phyloP scores from a whole-genome alignment of 2,888 invertebrate genomes.

The Lingula anatina region DNA sequence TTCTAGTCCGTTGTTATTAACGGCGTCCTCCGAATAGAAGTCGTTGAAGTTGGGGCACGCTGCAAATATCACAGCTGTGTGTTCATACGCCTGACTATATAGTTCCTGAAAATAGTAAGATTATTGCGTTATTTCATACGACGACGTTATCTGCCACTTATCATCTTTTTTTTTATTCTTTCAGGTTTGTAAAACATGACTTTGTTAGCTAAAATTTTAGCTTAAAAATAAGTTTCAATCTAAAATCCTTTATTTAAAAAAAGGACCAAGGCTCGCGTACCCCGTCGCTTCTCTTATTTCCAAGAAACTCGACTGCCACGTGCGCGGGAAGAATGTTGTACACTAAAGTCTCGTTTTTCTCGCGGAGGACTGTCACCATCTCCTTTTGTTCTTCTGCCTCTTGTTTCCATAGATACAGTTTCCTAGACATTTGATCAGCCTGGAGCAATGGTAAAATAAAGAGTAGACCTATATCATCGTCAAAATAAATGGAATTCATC shows the following conservation, averaged over 20 bases:
- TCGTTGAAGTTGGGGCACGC: slow-evolving; percentile 89
- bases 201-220: neutral
- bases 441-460: slow-evolving; percentile 49
- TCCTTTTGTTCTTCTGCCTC: slow-evolving; percentile 84
- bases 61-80: slow-evolving; percentile 84
- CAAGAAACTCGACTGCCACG: slow-evolving; percentile 89
- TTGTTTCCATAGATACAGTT: slow-evolving; percentile 80
- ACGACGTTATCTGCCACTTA: too few species aligned
- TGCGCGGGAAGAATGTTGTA: slow-evolving; percentile 69
- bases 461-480: neutral
- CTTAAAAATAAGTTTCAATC: too few species aligned
- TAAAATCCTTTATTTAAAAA: too few species aligned
- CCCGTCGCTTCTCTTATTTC: slow-evolving; percentile 50
- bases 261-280: too few species aligned
- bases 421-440: slow-evolving; percentile 77
- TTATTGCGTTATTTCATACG: slow-evolving; percentile 10
- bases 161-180: too few species aligned
- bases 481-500: neutral
- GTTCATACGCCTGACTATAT: slow-evolving; percentile 84
- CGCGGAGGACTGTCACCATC: slow-evolving; percentile 79
- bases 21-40: slow-evolving; percentile 85
- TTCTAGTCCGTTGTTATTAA: slow-evolving; percentile 85
- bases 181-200: too few species aligned
- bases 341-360: slow-evolving; percentile 78
- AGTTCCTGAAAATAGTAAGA: slow-evolving; percentile 67